Evolutionary conservation across 2,113 vertebrate genomes (phyloP).

Genomic region (Thymallus thymallus): DNA sequence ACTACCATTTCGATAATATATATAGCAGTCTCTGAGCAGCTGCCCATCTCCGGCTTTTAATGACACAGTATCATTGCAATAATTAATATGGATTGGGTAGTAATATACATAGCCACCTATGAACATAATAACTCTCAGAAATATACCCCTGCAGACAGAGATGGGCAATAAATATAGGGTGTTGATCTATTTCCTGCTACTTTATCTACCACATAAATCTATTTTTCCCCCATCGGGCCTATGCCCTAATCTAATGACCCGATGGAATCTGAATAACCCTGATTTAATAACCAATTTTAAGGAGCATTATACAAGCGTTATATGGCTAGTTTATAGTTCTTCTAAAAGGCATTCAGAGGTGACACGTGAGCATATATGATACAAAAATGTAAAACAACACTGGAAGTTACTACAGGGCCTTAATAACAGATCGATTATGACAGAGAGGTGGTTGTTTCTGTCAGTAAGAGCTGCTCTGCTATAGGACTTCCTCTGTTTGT

Average conservation of each 20-base stretch:
- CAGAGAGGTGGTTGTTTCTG: neutral
- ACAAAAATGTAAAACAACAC: conserved; percentile 34
- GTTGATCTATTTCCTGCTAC: conserved; percentile 26
- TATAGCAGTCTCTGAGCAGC: conserved; percentile 34
- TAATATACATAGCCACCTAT: conserved; percentile 50
- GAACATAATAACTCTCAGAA: conserved; percentile 37
- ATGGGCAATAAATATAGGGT: conserved; percentile 39
- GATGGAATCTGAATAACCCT: conserved; percentile 45
- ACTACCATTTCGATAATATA: conserved; percentile 31
- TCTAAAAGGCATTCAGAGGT: conserved; percentile 33
- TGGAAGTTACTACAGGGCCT: neutral
- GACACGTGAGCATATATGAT: conserved; percentile 8
- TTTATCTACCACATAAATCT: conserved; percentile 45
- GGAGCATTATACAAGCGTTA: conserved; percentile 35
- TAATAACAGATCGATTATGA: conserved; percentile 6
- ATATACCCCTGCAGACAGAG: conserved; percentile 23
- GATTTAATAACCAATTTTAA: conserved; percentile 50
- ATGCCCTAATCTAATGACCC: conserved; percentile 47
- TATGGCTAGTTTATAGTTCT: conserved; percentile 19
- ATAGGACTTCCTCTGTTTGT: neutral
- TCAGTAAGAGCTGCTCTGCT: neutral
- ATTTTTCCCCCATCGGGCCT: conserved; percentile 17
- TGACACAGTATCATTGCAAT: conserved; percentile 52
- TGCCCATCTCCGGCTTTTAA: conserved; percentile 44
- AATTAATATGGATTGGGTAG: conserved; percentile 59